Evolutionary conservation across 1,140 invertebrate species (phyloP), one percentile per base, ranked within the genome.

Genomic region (Aporrectodea caliginosa): DNA sequence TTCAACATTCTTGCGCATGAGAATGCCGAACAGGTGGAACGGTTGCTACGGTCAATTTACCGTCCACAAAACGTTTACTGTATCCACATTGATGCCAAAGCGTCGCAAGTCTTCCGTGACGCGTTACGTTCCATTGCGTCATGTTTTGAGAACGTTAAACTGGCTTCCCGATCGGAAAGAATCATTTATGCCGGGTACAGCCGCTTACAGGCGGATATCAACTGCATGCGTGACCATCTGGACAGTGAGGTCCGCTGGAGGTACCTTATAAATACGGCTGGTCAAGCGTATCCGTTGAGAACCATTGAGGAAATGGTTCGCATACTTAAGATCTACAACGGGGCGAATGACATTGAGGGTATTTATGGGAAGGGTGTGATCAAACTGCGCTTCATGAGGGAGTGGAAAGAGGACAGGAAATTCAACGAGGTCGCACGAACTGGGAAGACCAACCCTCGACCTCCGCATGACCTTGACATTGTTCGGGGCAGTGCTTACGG

Each of bases 91-190:
- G 81, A 82, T 77, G 34, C 27, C 16, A 82, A 82, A 71, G 72
- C 79, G 34, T 33, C n/a, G 1, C 34, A 35, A 32, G 1, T 73
- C n/a, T 82, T 82, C 77, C 80, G 80, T 73, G 73, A 80, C 31
- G 80, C 83, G 0, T 76, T 85, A 16, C 1, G 68, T 6, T 75
- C 77, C 12, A 82, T 86, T 58, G 82, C 81, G 1, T 32, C 69
- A 0, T 86, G 85, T 79, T 85, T 87, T 69, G 69, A 82, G 1
- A 87, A 87, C 80, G 84, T 86, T n/a, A 84, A 85, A 73, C 80
- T 87, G 14, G 81, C 83, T 16, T 84, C 83, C 22, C 81, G 83
- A 27, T 70, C 75, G 0, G 79, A 83, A 43, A 79, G 81, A n/a
- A 79, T 86, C 16, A 31, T 81, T 16, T 86, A 82, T 77, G 83